Evolutionary conservation across 2,113 vertebrate species (phyloP).

Genomic region (Festucalex cinctus): DNA sequence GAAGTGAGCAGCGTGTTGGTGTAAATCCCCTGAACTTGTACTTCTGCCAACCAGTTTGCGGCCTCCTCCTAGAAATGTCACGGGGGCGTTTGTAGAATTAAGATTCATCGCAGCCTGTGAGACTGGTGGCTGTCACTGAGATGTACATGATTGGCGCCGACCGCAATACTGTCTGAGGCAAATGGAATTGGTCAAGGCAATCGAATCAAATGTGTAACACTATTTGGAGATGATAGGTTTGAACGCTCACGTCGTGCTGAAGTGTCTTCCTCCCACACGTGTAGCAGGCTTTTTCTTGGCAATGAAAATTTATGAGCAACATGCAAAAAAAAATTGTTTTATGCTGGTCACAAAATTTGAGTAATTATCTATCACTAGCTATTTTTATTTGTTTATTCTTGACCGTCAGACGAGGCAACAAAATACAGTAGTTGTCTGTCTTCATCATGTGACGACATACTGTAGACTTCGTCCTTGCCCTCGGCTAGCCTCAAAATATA

Average conservation of each 20-base stretch:
- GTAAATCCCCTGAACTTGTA: slow-evolving; percentile 1
- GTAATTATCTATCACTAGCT: too few species aligned
- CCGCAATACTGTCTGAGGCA: slow-evolving; percentile 22
- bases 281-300: not conserved
- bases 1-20: slow-evolving; percentile 9
- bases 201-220: slow-evolving; percentile 7
- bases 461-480: not conserved
- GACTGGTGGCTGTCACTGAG: slow-evolving; percentile 19
- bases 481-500: not conserved
- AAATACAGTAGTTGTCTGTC: not conserved
- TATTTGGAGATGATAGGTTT: slow-evolving; percentile 29
- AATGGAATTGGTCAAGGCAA: slow-evolving; percentile 2
- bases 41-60: not conserved
- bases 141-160: slow-evolving; percentile 42
- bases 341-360: too few species aligned
- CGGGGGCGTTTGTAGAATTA: slow-evolving; percentile 27
- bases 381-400: not conserved
- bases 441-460: not conserved
- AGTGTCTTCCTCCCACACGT: slow-evolving; percentile 15
- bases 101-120: slow-evolving; percentile 38
- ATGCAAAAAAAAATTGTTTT: slow-evolving; percentile 2
- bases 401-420: not conserved
- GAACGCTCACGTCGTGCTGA: slow-evolving; percentile 23
- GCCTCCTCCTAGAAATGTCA: slow-evolving; percentile 19
- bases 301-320: not conserved